Base-by-base conservation (phyloP, 2,888 invertebrate species). In the Lamproptera curius region DNA sequence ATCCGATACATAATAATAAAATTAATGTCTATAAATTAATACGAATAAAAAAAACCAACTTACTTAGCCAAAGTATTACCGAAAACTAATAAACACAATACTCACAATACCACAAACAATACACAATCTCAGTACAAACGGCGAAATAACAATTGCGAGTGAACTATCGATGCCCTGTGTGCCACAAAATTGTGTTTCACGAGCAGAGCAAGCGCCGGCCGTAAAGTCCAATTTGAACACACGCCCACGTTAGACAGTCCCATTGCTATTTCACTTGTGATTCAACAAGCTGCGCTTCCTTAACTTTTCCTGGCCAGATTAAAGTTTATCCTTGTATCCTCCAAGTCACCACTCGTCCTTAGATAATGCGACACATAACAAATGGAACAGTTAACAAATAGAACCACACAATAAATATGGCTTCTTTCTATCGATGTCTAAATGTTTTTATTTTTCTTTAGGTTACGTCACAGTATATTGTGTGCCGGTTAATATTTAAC, bases 181-280 rank as follows among this genome's bases (percentile, higher is more conserved):
- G n/a, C n/a, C n/a, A n/a, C 13, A 6, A 31, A n/a, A 40, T 16
- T 40, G 15, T 11, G 20, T 15, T 31, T 6, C 16, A 11, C 28
- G 8, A 16, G 16, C 16, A 13, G 11, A 16, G 28, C 8, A 11
- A 31, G 28, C 40, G 28, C 31, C 16, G 15, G 40, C 16, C 11
- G 11, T 16, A 40, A 33, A 42, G 20, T 31, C 17, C 17, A 42
- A 23, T 42, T 33, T 42, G 34, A 33, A 17, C 41, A 33, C 16
- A 8, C 13, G 8, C 13, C 13, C 14, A n/a, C 13, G 13, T 6
- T 10, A 11, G 16, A 14, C 31, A 41, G 8, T n/a, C 31, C 26
- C 16, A 5, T 31, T 2, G 41, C 40, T 15, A 10, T 26, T 41
- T 31, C 15, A 16, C 33, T 33, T 34, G 33, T 16, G 33, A 34